Evolutionary conservation across 1,140 invertebrate genomes (phyloP), one percentile per base, ranked within the genome.

Genomic region (Triops longicaudatus): DNA sequence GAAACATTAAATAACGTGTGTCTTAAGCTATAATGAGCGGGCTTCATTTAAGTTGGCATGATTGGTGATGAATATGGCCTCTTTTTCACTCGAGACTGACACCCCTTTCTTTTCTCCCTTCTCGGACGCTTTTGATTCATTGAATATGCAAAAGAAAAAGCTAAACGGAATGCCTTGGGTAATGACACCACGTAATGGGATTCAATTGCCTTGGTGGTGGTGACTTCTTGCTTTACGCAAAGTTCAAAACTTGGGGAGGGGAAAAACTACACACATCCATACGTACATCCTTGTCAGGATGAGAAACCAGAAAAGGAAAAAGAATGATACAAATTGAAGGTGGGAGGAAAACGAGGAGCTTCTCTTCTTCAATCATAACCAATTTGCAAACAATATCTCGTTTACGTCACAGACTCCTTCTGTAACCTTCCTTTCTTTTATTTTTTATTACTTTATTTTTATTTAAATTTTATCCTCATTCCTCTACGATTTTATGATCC

Each of bases 21-120:
- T 63, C 50, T 63, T 63, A 22, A 63, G 50, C 50, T 63, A 63
- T 63, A 63, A 63, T 63, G 50, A 63, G 50, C 50, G 50, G 50
- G 50, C 50, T 22, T 63, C 50, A 63, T 63, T 63, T 63, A 63
- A 7, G 50, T 63, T 63, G 50, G 50, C 50, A 63, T 63, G 50
- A 63, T 63, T 63, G 50, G 50, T 63, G 50, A 63, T 63, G 50
- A 63, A 63, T 63, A 63, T 63, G 50, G 50, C 50, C 50, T 63
- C 50, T 63, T 63, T 63, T 63, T 63, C 50, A 63, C n/a, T 63
- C n/a, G 14, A 37, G 3, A 9, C 50, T 22, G 22, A 63, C 50
- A 63, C 50, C 50, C 14, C 22, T 63, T 22, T 9, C 50, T 63
- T 63, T 22, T 63, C 22, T 10, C 50, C 50, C 14, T 63, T 63